Evolutionary conservation across 2,113 vertebrate genomes (phyloP).

Genomic region (Cephalopterus ornatus): DNA sequence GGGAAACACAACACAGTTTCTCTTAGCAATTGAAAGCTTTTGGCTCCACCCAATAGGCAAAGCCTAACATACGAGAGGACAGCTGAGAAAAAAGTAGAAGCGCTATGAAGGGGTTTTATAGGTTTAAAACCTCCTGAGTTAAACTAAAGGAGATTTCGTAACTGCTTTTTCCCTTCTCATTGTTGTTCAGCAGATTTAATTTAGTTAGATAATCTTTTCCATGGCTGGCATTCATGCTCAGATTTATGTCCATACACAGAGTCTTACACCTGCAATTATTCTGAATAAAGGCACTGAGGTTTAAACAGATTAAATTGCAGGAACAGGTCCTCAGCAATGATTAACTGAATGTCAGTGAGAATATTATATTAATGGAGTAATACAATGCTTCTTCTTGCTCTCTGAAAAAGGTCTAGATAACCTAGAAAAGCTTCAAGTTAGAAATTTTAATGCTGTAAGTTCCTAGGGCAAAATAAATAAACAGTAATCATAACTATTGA

Average conservation of each 20-base stretch:
- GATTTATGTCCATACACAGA: not conserved
- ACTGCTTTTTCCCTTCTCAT: not conserved
- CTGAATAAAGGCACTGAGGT: not conserved
- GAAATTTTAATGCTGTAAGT: not conserved
- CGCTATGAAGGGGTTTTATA: not conserved
- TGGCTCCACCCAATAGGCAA: not conserved
- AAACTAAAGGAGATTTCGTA: not conserved
- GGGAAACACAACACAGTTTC: not conserved
- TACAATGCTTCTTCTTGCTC: not conserved
- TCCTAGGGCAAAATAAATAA: not conserved
- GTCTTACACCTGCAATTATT: constrained; percentile 1
- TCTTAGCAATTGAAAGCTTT: not conserved
- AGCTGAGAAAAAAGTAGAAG: not conserved
- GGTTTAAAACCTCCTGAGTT: not conserved
- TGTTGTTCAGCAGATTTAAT: constrained; percentile 14
- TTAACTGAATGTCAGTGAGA: not conserved
- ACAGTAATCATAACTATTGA: not conserved
- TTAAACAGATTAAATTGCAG: constrained; percentile 30
- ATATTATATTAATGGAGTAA: not conserved
- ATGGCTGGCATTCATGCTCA: not conserved
- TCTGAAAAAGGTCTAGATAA: not conserved
- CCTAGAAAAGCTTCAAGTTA: not conserved
- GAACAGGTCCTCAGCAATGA: not conserved
- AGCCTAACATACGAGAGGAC: not conserved
- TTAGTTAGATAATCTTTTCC: constrained; percentile 13